Conservation (phyloP, 1,140 invertebrate species). For the Heliconius melpomene region DNA sequence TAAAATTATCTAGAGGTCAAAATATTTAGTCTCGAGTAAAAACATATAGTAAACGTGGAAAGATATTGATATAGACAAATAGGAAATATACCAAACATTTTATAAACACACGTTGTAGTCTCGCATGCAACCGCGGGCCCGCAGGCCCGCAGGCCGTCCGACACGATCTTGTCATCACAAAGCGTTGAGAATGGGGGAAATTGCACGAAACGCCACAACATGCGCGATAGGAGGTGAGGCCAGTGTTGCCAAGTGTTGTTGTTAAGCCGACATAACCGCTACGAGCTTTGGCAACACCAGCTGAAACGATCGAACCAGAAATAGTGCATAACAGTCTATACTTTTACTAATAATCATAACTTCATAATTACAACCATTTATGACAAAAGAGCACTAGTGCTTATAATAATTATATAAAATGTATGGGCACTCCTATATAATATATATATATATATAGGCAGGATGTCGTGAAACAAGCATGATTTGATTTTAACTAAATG, state of each 20-base stretch:
- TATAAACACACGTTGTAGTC: constrained; percentile 50
- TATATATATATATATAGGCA: constrained; percentile 37
- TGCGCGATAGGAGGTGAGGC: constrained; percentile 18
- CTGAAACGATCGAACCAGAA: constrained; percentile 55
- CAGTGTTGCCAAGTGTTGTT: not conserved
- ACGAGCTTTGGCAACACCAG: not conserved
- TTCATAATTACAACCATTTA: constrained; percentile 78
- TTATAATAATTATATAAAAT: constrained; percentile 53
- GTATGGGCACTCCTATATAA: constrained; percentile 64
- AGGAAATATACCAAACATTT: constrained; percentile 54
- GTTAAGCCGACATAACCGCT: not conserved
- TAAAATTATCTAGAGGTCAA: constrained; percentile 76
- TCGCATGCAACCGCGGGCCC: constrained; percentile 48
- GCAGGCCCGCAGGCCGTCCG: constrained; percentile 40
- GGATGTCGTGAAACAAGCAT: constrained; percentile 61
- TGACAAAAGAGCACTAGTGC: constrained; percentile 75
- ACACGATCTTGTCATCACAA: constrained; percentile 64
- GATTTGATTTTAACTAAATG: constrained; percentile 32
- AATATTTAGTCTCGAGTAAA: constrained; percentile 73
- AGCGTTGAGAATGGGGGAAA: constrained; percentile 48
- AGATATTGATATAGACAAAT: constrained; percentile 56
- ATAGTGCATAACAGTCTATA: constrained; percentile 77
- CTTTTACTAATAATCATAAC: constrained; percentile 72
- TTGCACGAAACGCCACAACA: constrained; percentile 52
- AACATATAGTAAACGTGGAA: constrained; percentile 60